Conservation (phyloP, 2,888 invertebrate species). For the Megalurothrips usitatus region DNA sequence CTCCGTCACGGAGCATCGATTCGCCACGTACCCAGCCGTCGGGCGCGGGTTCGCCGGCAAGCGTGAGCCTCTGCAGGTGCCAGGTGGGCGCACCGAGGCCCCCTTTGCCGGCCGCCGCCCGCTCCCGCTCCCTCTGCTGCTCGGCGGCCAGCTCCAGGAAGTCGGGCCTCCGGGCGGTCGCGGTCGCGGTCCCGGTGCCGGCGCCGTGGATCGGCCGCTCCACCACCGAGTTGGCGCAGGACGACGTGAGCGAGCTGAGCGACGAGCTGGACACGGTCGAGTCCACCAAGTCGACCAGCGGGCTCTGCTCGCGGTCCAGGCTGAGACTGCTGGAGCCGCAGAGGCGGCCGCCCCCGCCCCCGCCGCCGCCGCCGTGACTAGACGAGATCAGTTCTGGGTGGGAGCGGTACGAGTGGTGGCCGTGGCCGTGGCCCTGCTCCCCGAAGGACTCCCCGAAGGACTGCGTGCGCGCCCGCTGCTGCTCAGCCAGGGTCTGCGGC, state of each 20-base stretch:
- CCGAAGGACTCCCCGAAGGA: not conserved
- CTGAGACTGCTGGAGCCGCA: not conserved
- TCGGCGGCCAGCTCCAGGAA: conserved; percentile 56
- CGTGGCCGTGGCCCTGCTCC: too few relatives aligned
- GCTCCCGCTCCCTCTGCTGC: conserved; percentile 45
- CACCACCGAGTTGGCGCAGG: conserved; percentile 12
- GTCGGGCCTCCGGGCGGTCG: conserved; percentile 52
- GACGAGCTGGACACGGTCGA: conserved; percentile 19
- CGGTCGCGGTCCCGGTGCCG: conserved; percentile 39
- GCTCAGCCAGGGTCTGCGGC: not conserved
- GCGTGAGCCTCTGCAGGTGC: not conserved
- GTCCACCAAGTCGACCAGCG: conserved; percentile 7
- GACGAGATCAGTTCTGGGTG: conserved; percentile 12
- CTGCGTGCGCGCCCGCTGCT: conserved; percentile 32
- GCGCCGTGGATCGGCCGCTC: conserved; percentile 3
- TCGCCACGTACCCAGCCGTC: conserved; percentile 42
- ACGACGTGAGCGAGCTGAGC: conserved; percentile 6
- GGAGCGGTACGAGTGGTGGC: too few relatives aligned
- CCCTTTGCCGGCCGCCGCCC: conserved; percentile 51
- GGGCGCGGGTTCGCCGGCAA: conserved; percentile 40
- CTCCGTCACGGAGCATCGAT: too few relatives aligned
- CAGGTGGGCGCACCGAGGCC: conserved; percentile 38
- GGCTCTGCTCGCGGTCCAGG: not conserved
- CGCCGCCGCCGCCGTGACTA: not conserved
- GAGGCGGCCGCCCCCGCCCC: too few relatives aligned